Percentiles rank a stretch among this genome's conserved stretches.
These are phyloP conservation scores for Patella vulgata DNA, from an alignment of 1,140 invertebrate genomes.

Conservation along the genomic window DNA sequence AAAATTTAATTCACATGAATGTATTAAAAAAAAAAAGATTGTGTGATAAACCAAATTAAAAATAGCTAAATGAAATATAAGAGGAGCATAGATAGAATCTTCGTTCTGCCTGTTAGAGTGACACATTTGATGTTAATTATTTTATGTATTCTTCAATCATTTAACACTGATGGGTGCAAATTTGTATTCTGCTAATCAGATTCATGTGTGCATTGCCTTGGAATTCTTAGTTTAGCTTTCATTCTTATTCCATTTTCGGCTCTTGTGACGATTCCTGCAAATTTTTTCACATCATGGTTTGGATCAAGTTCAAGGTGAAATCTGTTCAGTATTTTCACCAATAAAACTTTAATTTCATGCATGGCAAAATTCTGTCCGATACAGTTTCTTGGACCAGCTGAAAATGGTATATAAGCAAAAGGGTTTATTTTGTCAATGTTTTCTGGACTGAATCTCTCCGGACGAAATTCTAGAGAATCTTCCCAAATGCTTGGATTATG, in stretches of 20 bases:
- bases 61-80: no score
- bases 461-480: slow-evolving; percentile 23
- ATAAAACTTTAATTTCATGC: slow-evolving; percentile 49
- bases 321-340: slow-evolving; percentile 44
- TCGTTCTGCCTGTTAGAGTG: no score
- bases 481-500: slow-evolving; percentile 10
- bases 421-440: slow-evolving; percentile 27
- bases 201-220: no score
- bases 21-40: no score
- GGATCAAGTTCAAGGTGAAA: slow-evolving; percentile 36
- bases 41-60: no score
- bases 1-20: no score
- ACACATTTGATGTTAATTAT: no score
- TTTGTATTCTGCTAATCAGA: no score
- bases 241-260: slow-evolving; percentile 41
- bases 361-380: no score
- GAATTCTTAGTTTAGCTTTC: slow-evolving; percentile 24
- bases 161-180: no score
- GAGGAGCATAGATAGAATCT: no score
- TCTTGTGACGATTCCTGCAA: slow-evolving; percentile 41
- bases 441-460: slow-evolving; percentile 36
- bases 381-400: slow-evolving; percentile 49
- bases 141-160: no score
- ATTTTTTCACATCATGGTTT: slow-evolving; percentile 40
- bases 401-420: slow-evolving; percentile 39